Evolutionary conservation across 2,113 vertebrate genomes (phyloP), one percentile per base, ranked within the genome.

Genomic region (Ictalurus punctatus): DNA sequence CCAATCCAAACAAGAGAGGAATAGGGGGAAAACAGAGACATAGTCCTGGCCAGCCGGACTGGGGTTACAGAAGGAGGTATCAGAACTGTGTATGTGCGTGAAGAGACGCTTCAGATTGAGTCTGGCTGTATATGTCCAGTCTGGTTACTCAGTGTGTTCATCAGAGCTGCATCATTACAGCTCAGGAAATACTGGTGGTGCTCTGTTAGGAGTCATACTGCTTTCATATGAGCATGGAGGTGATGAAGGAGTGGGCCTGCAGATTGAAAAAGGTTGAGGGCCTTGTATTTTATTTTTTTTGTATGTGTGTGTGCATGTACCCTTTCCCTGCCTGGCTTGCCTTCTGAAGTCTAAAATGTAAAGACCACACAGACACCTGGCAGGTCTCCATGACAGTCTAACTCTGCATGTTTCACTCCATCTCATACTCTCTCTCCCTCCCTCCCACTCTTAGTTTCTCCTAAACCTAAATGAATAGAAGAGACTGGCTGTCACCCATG

Each of bases 301-400:
- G 27, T 80, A 76, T 84, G 84, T 92, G 85, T 69, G 83, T 89
- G 86, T 88, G 87, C 63, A 80, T 83, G 48, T 83, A 65, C 85
- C 90, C 90, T 94, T 95, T 92, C 92, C 93, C 92, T 90, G 93
- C 94, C 94, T 95, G 95, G 94, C 94, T 94, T 93, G 93, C 93
- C 94, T 95, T 93, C 94, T 95, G 92, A 93, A 90, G 93, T 93
- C 94, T 95, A 94, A 95, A 95, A 95, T 92, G 93, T 92, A 92
- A 92, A 94, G 96, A 96, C 95, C 96, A 96, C 95, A 96, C 95
- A 96, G 95, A 95, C 91, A 94, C 91, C 95, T 96, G 96, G 95
- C 95, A 94, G 91, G 23, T 84, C 93, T 95, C 95, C 95, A 96
- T 93, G 88, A 92, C 93, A 93, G 93, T 94, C 92, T 93, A 94